Evolutionary conservation across 2,888 invertebrate genomes (phyloP).

Genomic region (Xestia xanthographa): DNA sequence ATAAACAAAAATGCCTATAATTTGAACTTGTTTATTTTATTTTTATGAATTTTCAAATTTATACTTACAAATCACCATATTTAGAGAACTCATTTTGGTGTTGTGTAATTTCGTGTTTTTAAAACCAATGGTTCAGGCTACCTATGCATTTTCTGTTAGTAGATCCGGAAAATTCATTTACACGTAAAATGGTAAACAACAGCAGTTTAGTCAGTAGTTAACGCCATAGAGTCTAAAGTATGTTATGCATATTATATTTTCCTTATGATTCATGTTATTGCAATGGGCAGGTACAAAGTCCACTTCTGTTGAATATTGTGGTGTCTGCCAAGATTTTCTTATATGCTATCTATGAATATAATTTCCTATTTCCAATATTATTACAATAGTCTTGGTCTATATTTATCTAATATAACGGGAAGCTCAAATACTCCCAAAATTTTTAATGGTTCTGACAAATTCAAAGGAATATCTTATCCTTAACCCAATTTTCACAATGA

Average conservation of each 20-base stretch:
- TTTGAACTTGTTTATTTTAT: too few species aligned
- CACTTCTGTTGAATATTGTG: background rate
- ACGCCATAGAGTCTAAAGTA: background rate
- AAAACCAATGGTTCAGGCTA: background rate
- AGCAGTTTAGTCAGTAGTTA: background rate
- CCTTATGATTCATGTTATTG: constrained; percentile 24
- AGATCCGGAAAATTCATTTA: background rate
- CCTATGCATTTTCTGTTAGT: background rate
- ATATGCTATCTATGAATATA: constrained; percentile 7
- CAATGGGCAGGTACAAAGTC: constrained; percentile 35
- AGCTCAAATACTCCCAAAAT: background rate
- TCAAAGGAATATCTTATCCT: background rate
- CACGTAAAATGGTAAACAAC: background rate
- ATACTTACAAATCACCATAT: background rate
- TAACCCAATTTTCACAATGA: background rate
- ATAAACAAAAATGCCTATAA: too few species aligned
- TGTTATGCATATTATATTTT: background rate
- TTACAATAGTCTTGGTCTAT: background rate
- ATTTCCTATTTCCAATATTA: constrained; percentile 22
- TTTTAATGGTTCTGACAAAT: background rate
- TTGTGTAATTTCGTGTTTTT: background rate
- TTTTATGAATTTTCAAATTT: too few species aligned
- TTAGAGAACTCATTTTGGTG: background rate
- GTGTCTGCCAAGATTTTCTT: constrained; percentile 41
- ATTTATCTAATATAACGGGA: background rate